A percentile compares a stretch with the other conserved stretches of the same genome.
These are phyloP conservation scores for Paramormyrops hopkinsi DNA, from an alignment of 2,797 vertebrate genomes.

Conservation along the genomic window DNA sequence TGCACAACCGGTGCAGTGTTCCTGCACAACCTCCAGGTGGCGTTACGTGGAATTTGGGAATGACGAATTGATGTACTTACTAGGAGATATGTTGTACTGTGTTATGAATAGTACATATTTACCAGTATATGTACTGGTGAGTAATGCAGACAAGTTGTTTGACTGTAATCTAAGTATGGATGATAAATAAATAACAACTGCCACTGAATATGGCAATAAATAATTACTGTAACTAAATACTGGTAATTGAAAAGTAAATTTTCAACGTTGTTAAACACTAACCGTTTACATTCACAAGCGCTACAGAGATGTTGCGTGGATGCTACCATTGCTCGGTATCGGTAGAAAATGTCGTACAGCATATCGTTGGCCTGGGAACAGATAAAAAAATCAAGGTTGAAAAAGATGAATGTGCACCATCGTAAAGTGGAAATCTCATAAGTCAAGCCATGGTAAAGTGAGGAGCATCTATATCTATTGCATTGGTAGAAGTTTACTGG, in stretches of 20 bases:
- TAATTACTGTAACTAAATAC: neutral
- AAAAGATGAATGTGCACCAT: neutral
- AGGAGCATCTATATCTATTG: neutral
- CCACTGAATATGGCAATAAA: neutral
- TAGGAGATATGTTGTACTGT: neutral
- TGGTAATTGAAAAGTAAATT: neutral
- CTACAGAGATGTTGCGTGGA: neutral
- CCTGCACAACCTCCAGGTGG: neutral
- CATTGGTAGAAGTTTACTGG: neutral
- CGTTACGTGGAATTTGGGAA: neutral
- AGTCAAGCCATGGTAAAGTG: neutral
- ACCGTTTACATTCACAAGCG: neutral
- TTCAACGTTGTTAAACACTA: neutral
- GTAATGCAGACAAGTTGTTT: neutral
- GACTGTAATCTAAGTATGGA: neutral
- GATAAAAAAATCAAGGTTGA: neutral
- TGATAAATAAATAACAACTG: neutral
- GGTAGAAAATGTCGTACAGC: neutral
- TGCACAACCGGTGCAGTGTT: neutral
- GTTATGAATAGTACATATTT: neutral
- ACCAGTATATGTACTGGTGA: neutral
- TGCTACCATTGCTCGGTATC: neutral
- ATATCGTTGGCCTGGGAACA: neutral
- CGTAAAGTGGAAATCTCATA: neutral
- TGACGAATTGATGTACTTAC: neutral